Conservation (phyloP, 2,113 vertebrate species). For the Sterrhoptilus dennistouni region DNA sequence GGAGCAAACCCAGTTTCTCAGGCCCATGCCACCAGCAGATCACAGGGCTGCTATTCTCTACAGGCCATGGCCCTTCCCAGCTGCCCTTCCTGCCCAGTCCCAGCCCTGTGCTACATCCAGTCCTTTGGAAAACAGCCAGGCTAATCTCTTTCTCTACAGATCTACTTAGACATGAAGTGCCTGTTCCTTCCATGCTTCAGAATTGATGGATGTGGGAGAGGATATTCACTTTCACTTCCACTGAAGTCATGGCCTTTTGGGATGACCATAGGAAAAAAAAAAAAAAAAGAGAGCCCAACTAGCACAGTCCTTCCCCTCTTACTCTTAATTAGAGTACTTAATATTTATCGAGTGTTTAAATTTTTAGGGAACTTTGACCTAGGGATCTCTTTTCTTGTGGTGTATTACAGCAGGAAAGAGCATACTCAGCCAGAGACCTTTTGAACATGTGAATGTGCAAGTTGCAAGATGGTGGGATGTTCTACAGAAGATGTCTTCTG, state of each 20-base stretch:
- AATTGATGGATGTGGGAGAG: not conserved
- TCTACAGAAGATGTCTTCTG: not conserved
- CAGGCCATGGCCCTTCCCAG: not conserved
- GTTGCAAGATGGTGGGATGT: not conserved
- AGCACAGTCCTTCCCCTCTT: not conserved
- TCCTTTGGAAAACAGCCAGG: not conserved
- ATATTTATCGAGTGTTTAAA: not conserved
- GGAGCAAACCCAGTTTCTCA: not conserved
- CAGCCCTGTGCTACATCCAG: not conserved
- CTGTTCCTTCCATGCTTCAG: not conserved
- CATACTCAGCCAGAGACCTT: not conserved
- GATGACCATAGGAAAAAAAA: not conserved
- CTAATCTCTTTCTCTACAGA: not conserved
- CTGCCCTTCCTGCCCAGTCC: not conserved
- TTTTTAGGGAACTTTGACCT: not conserved
- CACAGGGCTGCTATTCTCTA: not conserved
- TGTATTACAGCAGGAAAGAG: not conserved
- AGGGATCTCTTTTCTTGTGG: not conserved
- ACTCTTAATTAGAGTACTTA: not conserved
- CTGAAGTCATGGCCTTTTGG: not conserved
- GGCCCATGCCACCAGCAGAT: not conserved
- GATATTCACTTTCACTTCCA: not conserved
- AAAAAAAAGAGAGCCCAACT: not conserved
- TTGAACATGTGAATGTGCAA: rapidly evolving
- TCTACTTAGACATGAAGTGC: not conserved